Conservation (phyloP, 2,888 invertebrate species). For the Eristalis tenax region DNA sequence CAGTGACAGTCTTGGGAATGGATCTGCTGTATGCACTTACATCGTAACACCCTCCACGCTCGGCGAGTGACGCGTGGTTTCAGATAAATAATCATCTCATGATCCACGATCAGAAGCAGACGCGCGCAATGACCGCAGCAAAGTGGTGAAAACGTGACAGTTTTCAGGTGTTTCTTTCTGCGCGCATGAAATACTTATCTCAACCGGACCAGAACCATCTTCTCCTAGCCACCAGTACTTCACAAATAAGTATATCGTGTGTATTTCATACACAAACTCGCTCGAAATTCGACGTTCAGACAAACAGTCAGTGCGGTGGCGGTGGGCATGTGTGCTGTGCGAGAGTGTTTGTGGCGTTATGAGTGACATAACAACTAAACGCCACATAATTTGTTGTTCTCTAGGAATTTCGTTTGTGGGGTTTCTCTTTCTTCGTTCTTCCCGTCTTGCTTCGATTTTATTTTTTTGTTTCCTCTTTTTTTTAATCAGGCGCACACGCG, state of each 20-base stretch:
- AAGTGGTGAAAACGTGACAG: conserved; percentile 16
- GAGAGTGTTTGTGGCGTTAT: conserved; percentile 36
- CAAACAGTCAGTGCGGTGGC: neutral
- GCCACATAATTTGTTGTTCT: conserved; percentile 45
- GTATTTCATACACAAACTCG: neutral
- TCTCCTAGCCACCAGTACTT: neutral
- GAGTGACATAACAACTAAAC: conserved; percentile 56
- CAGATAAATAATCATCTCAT: neutral
- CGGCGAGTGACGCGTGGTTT: neutral
- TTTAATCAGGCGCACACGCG: neutral
- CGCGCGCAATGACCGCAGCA: neutral
- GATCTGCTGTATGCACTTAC: neutral
- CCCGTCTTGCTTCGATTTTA: neutral
- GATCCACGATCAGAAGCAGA: neutral
- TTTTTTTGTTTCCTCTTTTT: neutral
- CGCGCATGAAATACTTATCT: conserved; percentile 37
- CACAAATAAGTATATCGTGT: neutral
- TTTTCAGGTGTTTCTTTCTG: conserved; percentile 35
- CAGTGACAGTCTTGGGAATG: neutral
- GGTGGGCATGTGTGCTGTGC: neutral
- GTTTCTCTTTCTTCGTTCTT: neutral
- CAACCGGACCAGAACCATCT: neutral
- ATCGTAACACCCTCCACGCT: neutral
- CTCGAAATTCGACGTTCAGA: neutral
- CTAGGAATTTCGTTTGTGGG: conserved; percentile 43